Evolutionary conservation across 1,140 invertebrate genomes (phyloP), one percentile per base, ranked within the genome.

Genomic region (Limonius californicus): DNA sequence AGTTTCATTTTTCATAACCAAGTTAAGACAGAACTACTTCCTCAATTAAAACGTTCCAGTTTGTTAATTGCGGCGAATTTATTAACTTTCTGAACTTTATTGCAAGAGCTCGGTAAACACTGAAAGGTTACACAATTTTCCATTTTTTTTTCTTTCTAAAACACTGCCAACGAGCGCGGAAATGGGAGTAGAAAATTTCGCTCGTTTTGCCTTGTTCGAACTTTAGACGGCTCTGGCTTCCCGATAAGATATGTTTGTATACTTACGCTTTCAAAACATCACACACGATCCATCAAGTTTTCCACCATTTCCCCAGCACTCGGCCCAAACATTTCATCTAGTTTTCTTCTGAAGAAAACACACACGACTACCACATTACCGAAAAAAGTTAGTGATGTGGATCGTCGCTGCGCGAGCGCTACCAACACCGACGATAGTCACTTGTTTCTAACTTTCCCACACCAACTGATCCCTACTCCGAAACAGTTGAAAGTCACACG

Each of bases 21-120:
- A 73, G 70, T 68, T 50, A 72, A 76, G 55, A 66, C 61, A 68
- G 71, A 60, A 61, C 54, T 64, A 65, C 45, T 19, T 16, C 62
- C 64, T 58, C 43, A 60, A 70, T 68, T 23, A 42, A 16, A 61
- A 57, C 30, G 59, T 53, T 47, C 43, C 55, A 42, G 15, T 53
- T 39, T 32, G 53, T 42, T 18, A 54, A 16, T 54, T 54, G 59
- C 23, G 42, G 35, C 12, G 15, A 20, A 30, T 61, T 45, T 42
- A 9, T 15, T 30, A 15, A n/a, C 23, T 50, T 50, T 7, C 14
- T 11, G 42, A 50, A 35, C 35, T 19, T 16, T 59, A 43, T 15
- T 64, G 45, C 23, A n/a, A 23, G 45, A 54, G 42, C 16, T 19
- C n/a, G 2, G n/a, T 39, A 39, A 14, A 9, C 35, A 12, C 35